Percentiles rank a stretch among this genome's conserved stretches.
These are phyloP conservation scores for Pseudomyrmex flavicornis DNA, from an alignment of 1,140 invertebrate species.

Conservation along the genomic window DNA sequence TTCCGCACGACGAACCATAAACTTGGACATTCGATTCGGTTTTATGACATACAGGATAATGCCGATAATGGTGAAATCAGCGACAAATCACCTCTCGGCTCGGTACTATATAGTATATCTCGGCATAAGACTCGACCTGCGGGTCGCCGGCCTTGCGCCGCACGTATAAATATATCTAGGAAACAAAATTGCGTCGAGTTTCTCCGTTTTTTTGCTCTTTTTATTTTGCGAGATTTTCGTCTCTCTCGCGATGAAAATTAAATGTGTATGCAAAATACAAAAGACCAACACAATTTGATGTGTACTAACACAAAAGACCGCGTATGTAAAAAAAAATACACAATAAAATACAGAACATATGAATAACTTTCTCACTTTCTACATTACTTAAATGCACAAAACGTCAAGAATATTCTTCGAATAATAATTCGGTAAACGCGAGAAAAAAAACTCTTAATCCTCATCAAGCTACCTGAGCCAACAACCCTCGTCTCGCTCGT, in stretches of 20 bases:
- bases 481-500: too few species aligned
- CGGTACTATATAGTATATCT: neutral
- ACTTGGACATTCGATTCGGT: slow-evolving; percentile 26
- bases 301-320: neutral
- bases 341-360: too few species aligned
- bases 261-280: neutral
- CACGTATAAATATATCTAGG: slow-evolving; percentile 24
- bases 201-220: neutral
- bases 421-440: too few species aligned
- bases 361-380: neutral
- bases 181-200: slow-evolving; percentile 40
- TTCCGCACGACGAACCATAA: slow-evolving; percentile 23
- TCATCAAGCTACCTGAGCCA: too few species aligned
- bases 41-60: slow-evolving; percentile 20
- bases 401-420: too few species aligned
- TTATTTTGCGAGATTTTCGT: neutral
- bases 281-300: neutral
- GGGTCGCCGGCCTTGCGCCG: slow-evolving; percentile 16
- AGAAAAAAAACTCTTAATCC: too few species aligned
- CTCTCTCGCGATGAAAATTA: neutral
- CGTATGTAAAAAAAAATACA: too few species aligned
- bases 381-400: too few species aligned
- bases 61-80: neutral
- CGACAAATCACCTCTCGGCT: neutral
- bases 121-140: neutral